Conservation (phyloP, 2,797 vertebrate species). For the Acipenser ruthenus region DNA sequence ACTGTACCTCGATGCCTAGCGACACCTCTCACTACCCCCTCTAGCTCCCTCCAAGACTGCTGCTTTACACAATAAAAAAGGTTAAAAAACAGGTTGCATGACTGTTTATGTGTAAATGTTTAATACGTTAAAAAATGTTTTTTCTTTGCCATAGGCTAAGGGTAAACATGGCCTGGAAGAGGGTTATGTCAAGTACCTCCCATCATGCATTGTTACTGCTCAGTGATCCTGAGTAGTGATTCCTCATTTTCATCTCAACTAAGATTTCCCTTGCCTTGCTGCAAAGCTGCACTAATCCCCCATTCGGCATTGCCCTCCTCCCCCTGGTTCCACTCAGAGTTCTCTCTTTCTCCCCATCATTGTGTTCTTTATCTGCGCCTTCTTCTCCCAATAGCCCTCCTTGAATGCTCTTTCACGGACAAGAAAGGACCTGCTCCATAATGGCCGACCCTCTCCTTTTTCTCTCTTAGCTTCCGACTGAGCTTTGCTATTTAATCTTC, state of each 20-base stretch:
- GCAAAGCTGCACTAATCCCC: slow-evolving; percentile 76
- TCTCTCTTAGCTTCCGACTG: slow-evolving; percentile 83
- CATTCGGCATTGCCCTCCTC: slow-evolving; percentile 67
- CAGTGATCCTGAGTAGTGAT: slow-evolving; percentile 88
- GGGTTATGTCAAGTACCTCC: slow-evolving; percentile 95
- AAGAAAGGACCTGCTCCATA: slow-evolving; percentile 75
- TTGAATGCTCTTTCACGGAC: slow-evolving; percentile 75
- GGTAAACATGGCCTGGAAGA: slow-evolving; percentile 87
- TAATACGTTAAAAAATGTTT: slow-evolving; percentile 61
- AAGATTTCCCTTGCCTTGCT: slow-evolving; percentile 66
- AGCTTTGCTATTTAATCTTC: slow-evolving; percentile 98
- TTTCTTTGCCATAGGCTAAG: slow-evolving; percentile 67
- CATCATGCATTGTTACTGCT: slow-evolving; percentile 87
- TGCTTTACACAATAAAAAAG: neutral
- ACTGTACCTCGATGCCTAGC: too few species aligned
- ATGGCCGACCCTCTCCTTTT: slow-evolving; percentile 66
- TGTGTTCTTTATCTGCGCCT: slow-evolving; percentile 65
- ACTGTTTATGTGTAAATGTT: slow-evolving; percentile 17
- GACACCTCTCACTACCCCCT: too few species aligned
- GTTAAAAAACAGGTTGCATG: neutral
- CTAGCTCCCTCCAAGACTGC: neutral
- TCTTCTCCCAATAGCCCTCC: slow-evolving; percentile 66
- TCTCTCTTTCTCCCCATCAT: slow-evolving; percentile 59
- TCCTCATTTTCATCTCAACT: slow-evolving; percentile 85
- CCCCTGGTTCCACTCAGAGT: slow-evolving; percentile 57